Base-by-base conservation (phyloP, 2,113 vertebrate species). In the Rhynchopsitta pachyrhyncha region DNA sequence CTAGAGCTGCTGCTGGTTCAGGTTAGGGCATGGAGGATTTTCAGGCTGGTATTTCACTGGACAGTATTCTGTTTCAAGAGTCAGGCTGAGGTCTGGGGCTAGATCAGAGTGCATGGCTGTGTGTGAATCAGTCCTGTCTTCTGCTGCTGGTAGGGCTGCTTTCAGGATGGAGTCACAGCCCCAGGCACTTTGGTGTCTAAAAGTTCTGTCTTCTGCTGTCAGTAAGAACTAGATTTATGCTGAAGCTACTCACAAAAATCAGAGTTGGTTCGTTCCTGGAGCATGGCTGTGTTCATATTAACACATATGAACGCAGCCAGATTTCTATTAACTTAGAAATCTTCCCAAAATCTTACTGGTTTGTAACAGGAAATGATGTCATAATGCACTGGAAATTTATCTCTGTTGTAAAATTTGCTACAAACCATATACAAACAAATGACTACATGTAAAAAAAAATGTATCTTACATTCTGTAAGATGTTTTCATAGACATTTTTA, bases 331-430 rank as follows among this genome's bases (percentile, higher is more conserved):
- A 35, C 37, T 62, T 37, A 23, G 39, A 53, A 67, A n/a, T 16
- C 15, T 46, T 63, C 9, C 24, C 20, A 4, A 55, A 46, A 31
- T 87, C 28, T 31, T 74, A 24, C 67, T 53, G 17, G 9, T 83
- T 41, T 33, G 14, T 59, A 33, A 8, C 31, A 15, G 18, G n/a
- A 44, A 55, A 47, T 33, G 2, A 3, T 42, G 39, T 23, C 44
- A 10, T 12, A 52, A 35, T 10, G 22, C 39, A 16, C 20, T 31
- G 7, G 33, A 64, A 22, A 28, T 62, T 50, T 55, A 60, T 6
- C 14, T 66, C 29, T 0, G 0, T 16, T 73, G n/a, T 41, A 37
- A 24, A n/a, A 28, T 9, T 3, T 77, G 9, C 13, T 13, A 22
- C 39, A 60, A 73, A 64, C 13, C 3, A 2, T 11, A 8, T 7